phyloP scores from a whole-genome alignment of 2,888 invertebrate genomes.

The Halocaridina rubra region DNA sequence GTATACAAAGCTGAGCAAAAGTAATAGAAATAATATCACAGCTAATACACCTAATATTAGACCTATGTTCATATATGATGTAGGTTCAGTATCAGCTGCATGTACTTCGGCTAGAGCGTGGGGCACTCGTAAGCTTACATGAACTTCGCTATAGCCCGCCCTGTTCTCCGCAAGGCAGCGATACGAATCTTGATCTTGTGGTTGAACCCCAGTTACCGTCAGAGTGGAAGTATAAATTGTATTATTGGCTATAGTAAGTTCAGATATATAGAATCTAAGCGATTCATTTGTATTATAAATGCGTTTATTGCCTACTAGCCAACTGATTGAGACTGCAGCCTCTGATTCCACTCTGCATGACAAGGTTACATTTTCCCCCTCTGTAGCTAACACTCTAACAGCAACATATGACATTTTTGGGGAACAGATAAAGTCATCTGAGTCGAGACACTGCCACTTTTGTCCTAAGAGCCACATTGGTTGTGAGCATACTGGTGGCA shows the following conservation, averaged over 20 bases:
- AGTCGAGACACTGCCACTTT: slow-evolving; percentile 56
- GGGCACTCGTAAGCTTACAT: slow-evolving; percentile 77
- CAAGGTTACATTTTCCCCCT: slow-evolving; percentile 81
- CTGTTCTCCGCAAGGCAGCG: slow-evolving; percentile 87
- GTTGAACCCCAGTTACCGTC: slow-evolving; percentile 66
- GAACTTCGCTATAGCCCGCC: slow-evolving; percentile 82
- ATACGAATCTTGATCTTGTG: slow-evolving; percentile 69
- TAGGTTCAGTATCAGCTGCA: slow-evolving; percentile 23
- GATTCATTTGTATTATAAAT: slow-evolving; percentile 35
- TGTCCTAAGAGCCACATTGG: slow-evolving; percentile 63
- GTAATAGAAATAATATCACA: slow-evolving; percentile 30
- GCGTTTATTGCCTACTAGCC: slow-evolving; percentile 38
- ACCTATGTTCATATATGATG: slow-evolving; percentile 52
- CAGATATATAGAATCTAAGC: slow-evolving; percentile 34
- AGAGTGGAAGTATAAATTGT: slow-evolving; percentile 68
- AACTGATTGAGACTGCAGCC: slow-evolving; percentile 77
- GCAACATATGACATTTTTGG: slow-evolving; percentile 73
- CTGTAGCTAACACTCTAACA: slow-evolving; percentile 73
- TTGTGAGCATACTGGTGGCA: slow-evolving; percentile 65
- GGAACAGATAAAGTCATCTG: slow-evolving; percentile 86
- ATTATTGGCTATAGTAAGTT: slow-evolving; percentile 39
- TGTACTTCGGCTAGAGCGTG: slow-evolving; percentile 41
- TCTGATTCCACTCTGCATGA: slow-evolving; percentile 79
- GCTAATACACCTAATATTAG: slow-evolving; percentile 45
- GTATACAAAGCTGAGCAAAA: slow-evolving; percentile 25